Percentiles rank a stretch among this genome's conserved stretches.
These are phyloP conservation scores for Tetragnatha montana DNA, from an alignment of 2,888 invertebrate species.

Conservation along the genomic window DNA sequence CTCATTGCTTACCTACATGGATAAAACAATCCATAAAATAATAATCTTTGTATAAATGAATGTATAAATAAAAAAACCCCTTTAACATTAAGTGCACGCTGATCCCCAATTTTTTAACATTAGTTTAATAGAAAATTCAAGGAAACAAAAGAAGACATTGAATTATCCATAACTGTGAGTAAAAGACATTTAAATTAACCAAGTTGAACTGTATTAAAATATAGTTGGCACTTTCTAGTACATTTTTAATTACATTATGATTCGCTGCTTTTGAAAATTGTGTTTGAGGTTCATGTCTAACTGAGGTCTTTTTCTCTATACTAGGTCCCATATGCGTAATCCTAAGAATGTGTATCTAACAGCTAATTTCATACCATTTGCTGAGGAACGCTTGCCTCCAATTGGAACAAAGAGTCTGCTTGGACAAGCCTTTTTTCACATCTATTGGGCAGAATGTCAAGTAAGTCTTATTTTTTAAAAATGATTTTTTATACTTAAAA, in stretches of 20 bases:
- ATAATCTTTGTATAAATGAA: no score
- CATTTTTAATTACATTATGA: neutral
- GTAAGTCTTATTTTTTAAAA: constrained; percentile 78
- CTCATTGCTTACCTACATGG: no score
- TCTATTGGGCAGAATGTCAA: constrained; percentile 95
- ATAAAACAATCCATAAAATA: no score
- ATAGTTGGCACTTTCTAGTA: neutral
- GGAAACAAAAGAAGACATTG: neutral
- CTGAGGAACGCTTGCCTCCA: constrained; percentile 83
- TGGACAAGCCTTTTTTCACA: constrained; percentile 92
- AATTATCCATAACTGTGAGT: neutral
- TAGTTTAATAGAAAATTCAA: neutral
- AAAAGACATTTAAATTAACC: neutral
- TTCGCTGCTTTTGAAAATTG: neutral
- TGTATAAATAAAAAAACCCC: no score
- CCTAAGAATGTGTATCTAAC: constrained; percentile 89
- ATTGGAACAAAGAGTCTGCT: constrained; percentile 78
- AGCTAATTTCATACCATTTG: constrained; percentile 87
- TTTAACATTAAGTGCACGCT: no score
- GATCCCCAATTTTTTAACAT: no score
- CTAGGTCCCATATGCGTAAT: constrained; percentile 86
- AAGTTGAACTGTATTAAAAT: neutral
- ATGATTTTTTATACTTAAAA: neutral
- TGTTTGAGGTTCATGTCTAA: neutral
- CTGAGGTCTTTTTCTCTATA: neutral